Evolutionary conservation across 2,888 invertebrate species (phyloP).

Genomic region (Trachelus tabidus): DNA sequence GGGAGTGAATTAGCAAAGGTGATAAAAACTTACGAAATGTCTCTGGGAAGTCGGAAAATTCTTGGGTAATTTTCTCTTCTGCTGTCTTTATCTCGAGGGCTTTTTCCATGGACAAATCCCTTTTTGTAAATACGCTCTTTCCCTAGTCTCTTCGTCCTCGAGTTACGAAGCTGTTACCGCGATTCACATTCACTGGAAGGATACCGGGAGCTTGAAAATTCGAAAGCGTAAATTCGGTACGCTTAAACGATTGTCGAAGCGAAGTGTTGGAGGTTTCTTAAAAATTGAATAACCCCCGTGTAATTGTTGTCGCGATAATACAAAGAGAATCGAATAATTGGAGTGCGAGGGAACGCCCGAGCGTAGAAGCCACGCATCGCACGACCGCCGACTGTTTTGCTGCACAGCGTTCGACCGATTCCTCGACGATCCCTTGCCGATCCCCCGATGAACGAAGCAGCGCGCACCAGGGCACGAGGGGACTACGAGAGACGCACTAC

Average conservation of each 20-base stretch:
- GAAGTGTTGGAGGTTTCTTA: background rate
- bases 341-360: constrained; percentile 7
- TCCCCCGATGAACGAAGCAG: constrained; percentile 2
- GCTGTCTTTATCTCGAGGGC: background rate
- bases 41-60: background rate
- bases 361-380: constrained; percentile 29
- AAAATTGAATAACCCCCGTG: background rate
- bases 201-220: background rate
- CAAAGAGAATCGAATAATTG: background rate
- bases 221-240: too few species aligned
- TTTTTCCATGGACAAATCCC: background rate
- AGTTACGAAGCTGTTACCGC: background rate
- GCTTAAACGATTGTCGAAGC: background rate
- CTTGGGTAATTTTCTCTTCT: background rate
- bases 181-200: background rate
- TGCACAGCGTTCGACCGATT: constrained; percentile 34
- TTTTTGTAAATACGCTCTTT: background rate
- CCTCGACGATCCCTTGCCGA: constrained; percentile 28
- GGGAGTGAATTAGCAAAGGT: background rate
- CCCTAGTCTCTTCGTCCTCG: background rate
- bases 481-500: background rate
- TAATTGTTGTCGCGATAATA: background rate
- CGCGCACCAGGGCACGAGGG: background rate
- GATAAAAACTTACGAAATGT: background rate
- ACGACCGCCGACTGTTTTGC: constrained; percentile 39